phyloP scores from a whole-genome alignment of 2,113 vertebrate genomes.

The Phylloscopus trochilus region DNA sequence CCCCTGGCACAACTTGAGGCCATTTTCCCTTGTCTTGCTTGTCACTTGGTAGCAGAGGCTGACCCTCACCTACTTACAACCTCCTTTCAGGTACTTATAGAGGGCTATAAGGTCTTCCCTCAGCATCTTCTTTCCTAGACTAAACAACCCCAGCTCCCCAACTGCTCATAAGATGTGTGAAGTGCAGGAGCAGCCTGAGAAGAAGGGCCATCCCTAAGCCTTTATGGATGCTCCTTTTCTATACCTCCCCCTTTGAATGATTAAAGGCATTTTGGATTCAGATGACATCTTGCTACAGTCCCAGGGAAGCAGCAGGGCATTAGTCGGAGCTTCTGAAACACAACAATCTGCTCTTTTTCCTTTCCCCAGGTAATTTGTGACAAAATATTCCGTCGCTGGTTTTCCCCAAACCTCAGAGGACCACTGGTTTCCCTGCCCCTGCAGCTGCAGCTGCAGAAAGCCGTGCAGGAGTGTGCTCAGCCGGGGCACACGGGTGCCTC shows the following conservation, averaged over 20 bases:
- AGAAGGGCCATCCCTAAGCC: neutral
- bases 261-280: neutral
- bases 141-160: neutral
- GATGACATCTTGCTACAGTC: neutral
- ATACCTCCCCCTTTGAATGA: neutral
- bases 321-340: neutral
- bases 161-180: neutral
- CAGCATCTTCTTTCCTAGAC: neutral
- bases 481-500: neutral
- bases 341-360: neutral
- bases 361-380: conserved; percentile 90
- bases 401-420: conserved; percentile 76
- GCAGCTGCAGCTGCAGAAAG: conserved; percentile 82
- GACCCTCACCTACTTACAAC: neutral
- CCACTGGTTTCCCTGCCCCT: conserved; percentile 71
- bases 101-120: neutral
- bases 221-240: neutral
- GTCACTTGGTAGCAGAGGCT: neutral
- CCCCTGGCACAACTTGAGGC: neutral
- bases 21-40: neutral
- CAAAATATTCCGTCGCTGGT: conserved; percentile 94
- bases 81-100: neutral
- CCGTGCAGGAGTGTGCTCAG: conserved; percentile 84
- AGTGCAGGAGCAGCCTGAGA: neutral
- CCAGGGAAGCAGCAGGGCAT: neutral